phyloP scores from a whole-genome alignment of 2,888 invertebrate genomes.

The Hydrotaea cyrtoneurina region DNA sequence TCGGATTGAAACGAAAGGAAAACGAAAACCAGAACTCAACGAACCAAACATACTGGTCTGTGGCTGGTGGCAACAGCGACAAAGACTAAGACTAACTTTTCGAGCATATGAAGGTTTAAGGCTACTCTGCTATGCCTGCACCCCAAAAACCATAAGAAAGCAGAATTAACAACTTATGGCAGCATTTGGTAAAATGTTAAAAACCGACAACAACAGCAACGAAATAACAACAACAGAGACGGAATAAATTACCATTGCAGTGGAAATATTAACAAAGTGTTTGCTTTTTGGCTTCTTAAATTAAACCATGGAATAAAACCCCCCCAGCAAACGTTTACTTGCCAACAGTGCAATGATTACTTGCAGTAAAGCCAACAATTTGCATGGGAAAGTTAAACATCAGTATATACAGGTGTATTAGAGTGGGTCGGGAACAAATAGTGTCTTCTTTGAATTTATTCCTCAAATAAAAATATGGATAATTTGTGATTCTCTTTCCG shows the following conservation, averaged over 20 bases:
- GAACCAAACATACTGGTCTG: neutral
- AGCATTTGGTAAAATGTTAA: neutral
- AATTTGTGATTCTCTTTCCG: no score
- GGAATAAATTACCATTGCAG: no score
- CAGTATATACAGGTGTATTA: neutral
- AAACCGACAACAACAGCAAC: neutral
- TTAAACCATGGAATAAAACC: slow-evolving; percentile 20
- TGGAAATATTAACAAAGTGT: slow-evolving; percentile 13
- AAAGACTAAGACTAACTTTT: slow-evolving; percentile 1
- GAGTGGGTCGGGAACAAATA: neutral
- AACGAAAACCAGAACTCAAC: neutral
- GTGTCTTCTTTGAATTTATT: no score
- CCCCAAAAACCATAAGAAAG: slow-evolving; percentile 5
- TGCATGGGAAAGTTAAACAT: neutral
- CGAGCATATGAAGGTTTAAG: slow-evolving; percentile 12
- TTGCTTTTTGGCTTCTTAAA: slow-evolving; percentile 31
- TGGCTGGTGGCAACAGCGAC: neutral
- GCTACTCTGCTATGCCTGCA: neutral
- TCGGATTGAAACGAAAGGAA: neutral
- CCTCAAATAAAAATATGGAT: no score
- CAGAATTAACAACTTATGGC: slow-evolving; percentile 13
- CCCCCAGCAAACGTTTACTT: slow-evolving; percentile 1
- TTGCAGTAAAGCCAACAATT: neutral
- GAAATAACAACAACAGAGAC: no score
- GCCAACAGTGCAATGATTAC: neutral